A percentile compares a stretch with the other conserved stretches of the same genome.
These are phyloP conservation scores for Metalampra italica DNA, from an alignment of 2,888 invertebrate species.

Conservation along the genomic window DNA sequence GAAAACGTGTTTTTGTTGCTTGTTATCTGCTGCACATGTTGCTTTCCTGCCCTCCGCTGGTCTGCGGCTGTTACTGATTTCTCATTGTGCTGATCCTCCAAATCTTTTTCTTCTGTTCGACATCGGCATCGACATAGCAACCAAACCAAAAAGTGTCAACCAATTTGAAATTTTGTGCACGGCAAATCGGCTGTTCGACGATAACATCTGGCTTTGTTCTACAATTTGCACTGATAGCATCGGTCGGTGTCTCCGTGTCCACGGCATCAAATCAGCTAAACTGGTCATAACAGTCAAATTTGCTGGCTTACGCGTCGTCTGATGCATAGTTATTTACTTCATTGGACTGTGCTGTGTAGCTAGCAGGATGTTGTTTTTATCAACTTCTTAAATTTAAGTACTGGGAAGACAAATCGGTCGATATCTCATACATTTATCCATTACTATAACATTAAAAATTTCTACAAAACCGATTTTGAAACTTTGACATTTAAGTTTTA, in stretches of 20 bases:
- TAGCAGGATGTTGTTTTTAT: too few species aligned
- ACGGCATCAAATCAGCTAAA: constrained; percentile 38
- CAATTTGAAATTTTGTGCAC: constrained; percentile 19
- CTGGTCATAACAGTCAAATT: constrained; percentile 53
- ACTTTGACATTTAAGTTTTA: too few species aligned
- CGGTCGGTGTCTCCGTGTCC: too few species aligned
- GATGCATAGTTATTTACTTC: constrained; percentile 22
- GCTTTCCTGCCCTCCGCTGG: too few species aligned
- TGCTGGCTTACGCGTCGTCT: constrained; percentile 24
- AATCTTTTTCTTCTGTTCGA: neutral
- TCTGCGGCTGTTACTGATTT: too few species aligned
- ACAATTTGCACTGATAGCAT: constrained; percentile 33
- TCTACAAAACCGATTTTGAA: neutral
- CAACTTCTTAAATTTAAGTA: too few species aligned
- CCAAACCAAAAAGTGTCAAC: neutral
- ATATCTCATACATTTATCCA: too few species aligned
- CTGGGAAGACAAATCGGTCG: too few species aligned
- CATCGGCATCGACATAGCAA: neutral
- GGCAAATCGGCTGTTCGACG: constrained; percentile 19
- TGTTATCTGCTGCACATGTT: too few species aligned
- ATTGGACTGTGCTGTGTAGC: neutral
- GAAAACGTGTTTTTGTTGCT: too few species aligned
- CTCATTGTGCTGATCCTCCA: too few species aligned
- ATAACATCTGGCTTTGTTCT: constrained; percentile 18
- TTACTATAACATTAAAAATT: neutral